A percentile compares a stretch with the other conserved stretches of the same genome.
Conservation (phyloP, 1,140 invertebrate species). For the Ladona fulva region DNA sequence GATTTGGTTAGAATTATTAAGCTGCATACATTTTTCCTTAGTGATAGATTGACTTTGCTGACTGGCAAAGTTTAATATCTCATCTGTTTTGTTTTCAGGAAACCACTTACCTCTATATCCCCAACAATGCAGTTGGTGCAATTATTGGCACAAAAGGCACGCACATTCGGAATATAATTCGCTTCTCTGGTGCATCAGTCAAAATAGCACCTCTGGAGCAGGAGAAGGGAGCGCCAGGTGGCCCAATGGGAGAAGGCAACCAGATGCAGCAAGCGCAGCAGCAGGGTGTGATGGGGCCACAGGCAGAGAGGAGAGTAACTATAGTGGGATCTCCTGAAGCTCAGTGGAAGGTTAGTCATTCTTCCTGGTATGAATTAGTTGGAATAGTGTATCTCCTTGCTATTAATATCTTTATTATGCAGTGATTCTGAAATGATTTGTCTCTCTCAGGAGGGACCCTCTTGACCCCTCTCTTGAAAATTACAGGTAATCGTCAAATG, state of each 20-base stretch:
- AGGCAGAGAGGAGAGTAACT: slow-evolving; percentile 86
- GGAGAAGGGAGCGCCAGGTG: slow-evolving; percentile 47
- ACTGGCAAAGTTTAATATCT: too few species aligned
- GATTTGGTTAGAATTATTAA: too few species aligned
- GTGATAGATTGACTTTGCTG: too few species aligned
- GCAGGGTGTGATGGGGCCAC: slow-evolving; percentile 44
- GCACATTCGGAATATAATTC: slow-evolving; percentile 93
- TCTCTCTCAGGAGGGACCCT: too few species aligned
- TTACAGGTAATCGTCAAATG: too few species aligned
- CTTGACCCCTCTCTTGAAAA: too few species aligned
- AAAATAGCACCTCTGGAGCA: slow-evolving; percentile 83
- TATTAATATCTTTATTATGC: too few species aligned
- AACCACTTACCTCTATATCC: slow-evolving; percentile 90
- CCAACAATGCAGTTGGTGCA: slow-evolving; percentile 92
- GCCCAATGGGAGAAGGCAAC: neutral
- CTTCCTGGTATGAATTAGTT: too few species aligned
- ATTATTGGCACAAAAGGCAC: slow-evolving; percentile 95
- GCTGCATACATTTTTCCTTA: too few species aligned
- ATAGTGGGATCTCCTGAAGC: slow-evolving; percentile 83
- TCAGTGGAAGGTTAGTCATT: slow-evolving; percentile 78
- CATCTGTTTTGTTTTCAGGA: slow-evolving; percentile 46
- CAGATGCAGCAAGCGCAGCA: slow-evolving; percentile 32
- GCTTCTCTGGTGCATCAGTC: slow-evolving; percentile 88
- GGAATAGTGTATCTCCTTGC: too few species aligned
- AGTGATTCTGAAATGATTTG: too few species aligned